phyloP scores from a whole-genome alignment of 2,888 invertebrate genomes.

The Helicoverpa assulta region DNA sequence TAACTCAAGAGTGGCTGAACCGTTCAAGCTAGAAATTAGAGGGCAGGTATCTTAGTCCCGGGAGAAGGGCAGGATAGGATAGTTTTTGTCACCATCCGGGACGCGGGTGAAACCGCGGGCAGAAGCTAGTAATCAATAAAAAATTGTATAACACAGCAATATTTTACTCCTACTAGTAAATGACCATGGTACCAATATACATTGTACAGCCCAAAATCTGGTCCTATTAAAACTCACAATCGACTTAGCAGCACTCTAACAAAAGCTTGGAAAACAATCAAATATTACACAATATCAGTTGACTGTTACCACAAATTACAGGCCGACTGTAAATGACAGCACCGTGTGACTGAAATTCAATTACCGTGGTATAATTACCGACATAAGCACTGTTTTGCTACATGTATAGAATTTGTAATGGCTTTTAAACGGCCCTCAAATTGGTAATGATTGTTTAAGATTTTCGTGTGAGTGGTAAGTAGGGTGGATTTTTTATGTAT shows the following conservation, averaged over 20 bases:
- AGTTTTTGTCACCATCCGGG: too few relatives aligned
- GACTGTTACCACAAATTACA: constrained; percentile 52
- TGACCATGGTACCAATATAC: too few relatives aligned
- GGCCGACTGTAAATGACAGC: constrained; percentile 48
- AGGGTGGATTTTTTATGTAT: neutral
- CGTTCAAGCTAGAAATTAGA: too few relatives aligned
- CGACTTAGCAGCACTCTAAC: neutral
- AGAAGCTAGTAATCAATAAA: too few relatives aligned
- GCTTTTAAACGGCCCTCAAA: constrained; percentile 34
- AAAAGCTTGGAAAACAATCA: constrained; percentile 31
- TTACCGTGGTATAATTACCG: constrained; percentile 70
- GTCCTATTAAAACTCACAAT: neutral
- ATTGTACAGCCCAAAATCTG: neutral
- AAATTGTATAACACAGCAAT: too few relatives aligned
- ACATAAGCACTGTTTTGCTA: constrained; percentile 53
- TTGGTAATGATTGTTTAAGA: constrained; percentile 1
- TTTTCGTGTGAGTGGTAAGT: neutral
- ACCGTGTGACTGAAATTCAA: constrained; percentile 70
- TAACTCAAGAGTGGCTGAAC: too few relatives aligned
- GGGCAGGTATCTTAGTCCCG: too few relatives aligned
- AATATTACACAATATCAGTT: constrained; percentile 16
- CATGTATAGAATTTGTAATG: constrained; percentile 48
- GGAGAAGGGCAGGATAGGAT: too few relatives aligned
- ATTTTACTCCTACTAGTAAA: too few relatives aligned
- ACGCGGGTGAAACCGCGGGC: too few relatives aligned